Conservation (phyloP, 1,140 invertebrate genomes). For the Pseudomyrmex concolor region DNA sequence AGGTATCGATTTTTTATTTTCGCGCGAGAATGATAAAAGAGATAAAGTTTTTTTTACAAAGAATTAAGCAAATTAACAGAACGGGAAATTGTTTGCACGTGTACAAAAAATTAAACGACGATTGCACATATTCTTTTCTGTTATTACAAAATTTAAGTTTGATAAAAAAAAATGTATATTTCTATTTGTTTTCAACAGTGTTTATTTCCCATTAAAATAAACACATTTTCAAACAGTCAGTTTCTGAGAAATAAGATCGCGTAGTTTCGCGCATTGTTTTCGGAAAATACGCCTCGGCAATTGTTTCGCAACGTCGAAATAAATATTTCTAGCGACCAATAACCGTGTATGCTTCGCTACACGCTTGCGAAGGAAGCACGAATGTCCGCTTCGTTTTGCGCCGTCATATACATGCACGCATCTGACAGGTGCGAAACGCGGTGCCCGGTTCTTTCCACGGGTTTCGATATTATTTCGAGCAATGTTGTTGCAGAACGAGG, state of each 20-base stretch:
- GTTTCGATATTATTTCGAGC: slow-evolving; percentile 57
- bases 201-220: neutral
- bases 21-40: neutral
- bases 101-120: neutral
- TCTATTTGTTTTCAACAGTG: neutral
- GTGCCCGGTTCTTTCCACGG: slow-evolving; percentile 21
- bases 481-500: slow-evolving; percentile 30
- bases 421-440: slow-evolving; percentile 59
- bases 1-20: neutral
- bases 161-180: neutral
- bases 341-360: slow-evolving; percentile 33
- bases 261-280: neutral
- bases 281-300: neutral
- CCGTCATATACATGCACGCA: slow-evolving; percentile 26
- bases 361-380: neutral
- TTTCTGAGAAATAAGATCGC: neutral
- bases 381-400: slow-evolving; percentile 31
- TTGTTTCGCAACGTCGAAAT: neutral
- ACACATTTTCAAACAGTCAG: neutral
- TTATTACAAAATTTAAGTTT: neutral
- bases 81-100: neutral
- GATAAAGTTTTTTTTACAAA: neutral
- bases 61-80: neutral
- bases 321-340: slow-evolving; percentile 40
- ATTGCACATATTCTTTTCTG: neutral